Conservation (phyloP, 2,888 invertebrate species). For the Mantis religiosa region DNA sequence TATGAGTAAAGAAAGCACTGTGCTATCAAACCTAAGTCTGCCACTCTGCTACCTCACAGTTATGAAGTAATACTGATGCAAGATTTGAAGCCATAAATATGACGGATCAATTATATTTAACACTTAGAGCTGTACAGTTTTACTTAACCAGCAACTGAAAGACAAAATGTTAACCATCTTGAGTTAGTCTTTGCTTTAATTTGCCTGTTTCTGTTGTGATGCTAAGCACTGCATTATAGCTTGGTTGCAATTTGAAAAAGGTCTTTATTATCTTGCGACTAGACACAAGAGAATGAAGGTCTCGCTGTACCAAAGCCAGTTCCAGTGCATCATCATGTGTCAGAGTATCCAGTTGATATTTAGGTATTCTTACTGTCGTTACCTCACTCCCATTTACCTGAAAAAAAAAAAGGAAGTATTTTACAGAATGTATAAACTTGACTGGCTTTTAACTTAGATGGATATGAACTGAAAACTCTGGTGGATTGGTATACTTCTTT, state of each 20-base stretch:
- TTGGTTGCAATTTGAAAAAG: slow-evolving; percentile 44
- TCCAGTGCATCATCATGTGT: slow-evolving; percentile 52
- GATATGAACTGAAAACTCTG: too few species aligned
- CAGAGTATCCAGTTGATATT: slow-evolving; percentile 50
- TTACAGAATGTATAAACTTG: neutral
- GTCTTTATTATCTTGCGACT: slow-evolving; percentile 41
- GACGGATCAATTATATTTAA: too few species aligned
- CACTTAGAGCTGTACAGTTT: neutral
- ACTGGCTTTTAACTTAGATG: too few species aligned
- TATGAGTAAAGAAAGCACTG: too few species aligned
- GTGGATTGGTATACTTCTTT: too few species aligned
- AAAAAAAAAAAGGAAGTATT: slow-evolving; percentile 33
- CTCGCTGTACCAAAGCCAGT: slow-evolving; percentile 48
- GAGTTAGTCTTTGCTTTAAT: slow-evolving; percentile 17
- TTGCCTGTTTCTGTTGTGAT: slow-evolving; percentile 33
- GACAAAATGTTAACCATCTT: slow-evolving; percentile 14
- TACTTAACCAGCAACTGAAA: neutral
- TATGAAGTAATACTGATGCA: too few species aligned
- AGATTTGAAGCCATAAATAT: too few species aligned
- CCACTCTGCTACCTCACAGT: too few species aligned
- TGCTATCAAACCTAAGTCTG: too few species aligned
- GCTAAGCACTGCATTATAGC: slow-evolving; percentile 45
- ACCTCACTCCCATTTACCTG: slow-evolving; percentile 53
- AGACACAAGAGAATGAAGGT: slow-evolving; percentile 41
- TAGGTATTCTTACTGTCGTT: slow-evolving; percentile 50